A percentile compares a stretch with the other conserved stretches of the same genome.
Conservation (phyloP, 53 echinoderm and acorn worm genomes). For the Apostichopus leukothele region DNA sequence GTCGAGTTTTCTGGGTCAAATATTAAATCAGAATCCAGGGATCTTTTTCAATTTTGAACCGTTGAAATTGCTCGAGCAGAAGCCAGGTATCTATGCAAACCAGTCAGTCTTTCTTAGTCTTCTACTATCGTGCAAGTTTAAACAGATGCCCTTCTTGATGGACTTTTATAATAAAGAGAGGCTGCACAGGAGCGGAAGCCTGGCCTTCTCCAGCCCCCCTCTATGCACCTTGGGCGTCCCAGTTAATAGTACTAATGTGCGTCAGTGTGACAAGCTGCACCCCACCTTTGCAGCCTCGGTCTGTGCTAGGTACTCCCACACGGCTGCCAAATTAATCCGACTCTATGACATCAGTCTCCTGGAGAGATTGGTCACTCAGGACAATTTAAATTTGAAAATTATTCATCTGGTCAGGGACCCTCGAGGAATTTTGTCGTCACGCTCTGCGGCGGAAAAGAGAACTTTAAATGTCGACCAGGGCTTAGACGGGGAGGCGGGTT, state of each 20-base stretch:
- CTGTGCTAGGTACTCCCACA: slow-evolving; percentile 63
- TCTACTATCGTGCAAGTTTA: slow-evolving; percentile 76
- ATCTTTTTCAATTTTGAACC: slow-evolving; percentile 98
- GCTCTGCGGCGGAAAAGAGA: slow-evolving; percentile 51
- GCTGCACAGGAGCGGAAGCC: slow-evolving; percentile 79
- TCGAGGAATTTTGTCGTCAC: slow-evolving; percentile 69
- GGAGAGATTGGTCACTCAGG: slow-evolving; percentile 53
- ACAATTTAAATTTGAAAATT: slow-evolving; percentile 79
- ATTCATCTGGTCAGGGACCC: slow-evolving; percentile 95
- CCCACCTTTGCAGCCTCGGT: slow-evolving; percentile 44
- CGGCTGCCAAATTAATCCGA: slow-evolving; percentile 78
- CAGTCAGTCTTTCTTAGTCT: slow-evolving; percentile 58
- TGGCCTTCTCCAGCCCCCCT: slow-evolving; percentile 65
- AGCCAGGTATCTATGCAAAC: slow-evolving; percentile 63
- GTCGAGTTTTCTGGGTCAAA: slow-evolving; percentile 91
- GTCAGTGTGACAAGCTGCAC: slow-evolving; percentile 51
- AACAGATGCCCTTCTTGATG: slow-evolving; percentile 69
- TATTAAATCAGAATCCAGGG: slow-evolving; percentile 90
- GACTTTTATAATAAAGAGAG: slow-evolving; percentile 75
- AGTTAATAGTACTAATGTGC: slow-evolving; percentile 42
- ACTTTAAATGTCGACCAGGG: slow-evolving; percentile 51
- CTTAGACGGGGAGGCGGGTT: slow-evolving; percentile 60
- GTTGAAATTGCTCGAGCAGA: slow-evolving; percentile 81
- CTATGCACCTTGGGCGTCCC: slow-evolving; percentile 60
- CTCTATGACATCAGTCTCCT: slow-evolving; percentile 66